Conservation (phyloP, 2,888 invertebrate species). For the Pristionchus fissidentatus region DNA sequence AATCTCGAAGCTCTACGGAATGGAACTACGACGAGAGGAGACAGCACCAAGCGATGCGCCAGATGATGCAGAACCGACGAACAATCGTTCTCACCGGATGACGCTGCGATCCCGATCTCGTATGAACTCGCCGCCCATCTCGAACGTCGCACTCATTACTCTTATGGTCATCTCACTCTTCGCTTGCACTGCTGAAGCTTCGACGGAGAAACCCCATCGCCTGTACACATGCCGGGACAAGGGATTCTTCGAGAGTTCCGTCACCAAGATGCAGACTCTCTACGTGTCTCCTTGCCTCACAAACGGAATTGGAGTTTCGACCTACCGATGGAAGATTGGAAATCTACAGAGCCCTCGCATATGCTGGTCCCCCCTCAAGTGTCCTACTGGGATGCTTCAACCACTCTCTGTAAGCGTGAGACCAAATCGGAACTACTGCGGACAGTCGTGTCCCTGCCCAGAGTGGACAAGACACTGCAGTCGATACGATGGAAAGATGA, state of each 20-base stretch:
- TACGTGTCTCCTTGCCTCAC: neutral
- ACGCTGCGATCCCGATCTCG: too few relatives aligned
- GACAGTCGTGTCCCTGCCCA: neutral
- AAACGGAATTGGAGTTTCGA: neutral
- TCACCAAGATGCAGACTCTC: neutral
- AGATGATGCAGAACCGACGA: too few relatives aligned
- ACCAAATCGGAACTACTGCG: neutral
- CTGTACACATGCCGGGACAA: neutral
- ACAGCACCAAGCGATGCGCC: neutral
- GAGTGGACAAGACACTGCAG: conserved; percentile 7
- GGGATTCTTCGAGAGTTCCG: neutral
- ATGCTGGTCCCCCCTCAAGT: neutral
- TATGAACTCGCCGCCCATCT: too few relatives aligned
- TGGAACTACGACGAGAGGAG: neutral
- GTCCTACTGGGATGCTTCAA: neutral
- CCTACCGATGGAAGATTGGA: neutral
- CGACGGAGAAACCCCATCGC: too few relatives aligned
- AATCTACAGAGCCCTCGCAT: neutral
- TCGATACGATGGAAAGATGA: neutral
- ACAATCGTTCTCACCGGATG: too few relatives aligned
- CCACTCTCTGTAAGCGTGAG: too few relatives aligned
- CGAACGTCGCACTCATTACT: too few relatives aligned
- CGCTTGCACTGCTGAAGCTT: too few relatives aligned
- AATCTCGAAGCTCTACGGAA: neutral
- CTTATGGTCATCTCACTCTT: too few relatives aligned